These are phyloP conservation scores for Drosophila ogumai DNA, from an alignment of 1,140 invertebrate species.

Conservation along the genomic window DNA sequence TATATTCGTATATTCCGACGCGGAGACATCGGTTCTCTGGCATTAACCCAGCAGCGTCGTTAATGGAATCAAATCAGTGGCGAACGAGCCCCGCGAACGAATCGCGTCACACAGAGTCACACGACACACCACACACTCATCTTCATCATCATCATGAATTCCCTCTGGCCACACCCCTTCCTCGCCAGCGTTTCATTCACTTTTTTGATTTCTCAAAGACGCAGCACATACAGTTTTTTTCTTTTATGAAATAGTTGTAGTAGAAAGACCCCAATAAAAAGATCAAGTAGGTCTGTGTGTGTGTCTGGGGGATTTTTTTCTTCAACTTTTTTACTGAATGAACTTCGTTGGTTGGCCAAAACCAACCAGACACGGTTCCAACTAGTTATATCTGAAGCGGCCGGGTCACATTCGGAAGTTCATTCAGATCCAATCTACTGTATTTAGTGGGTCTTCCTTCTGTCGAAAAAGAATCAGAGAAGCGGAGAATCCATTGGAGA, in stretches of 20 bases:
- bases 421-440: conserved; percentile 46
- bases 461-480: not conserved
- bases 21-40: conserved; percentile 19
- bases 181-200: conserved; percentile 38
- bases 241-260: conserved; percentile 61
- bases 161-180: not conserved
- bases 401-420: conserved; percentile 46
- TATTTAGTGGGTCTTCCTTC: conserved; percentile 25
- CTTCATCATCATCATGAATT: not conserved
- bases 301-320: conserved; percentile 17
- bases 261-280: conserved; percentile 58
- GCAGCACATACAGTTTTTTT: conserved; percentile 9
- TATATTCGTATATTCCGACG: conserved; percentile 6
- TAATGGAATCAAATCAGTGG: conserved; percentile 74
- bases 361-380: conserved; percentile 58
- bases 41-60: conserved; percentile 36
- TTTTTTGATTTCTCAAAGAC: conserved; percentile 39
- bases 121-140: conserved; percentile 47
- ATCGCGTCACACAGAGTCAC: conserved; percentile 61
- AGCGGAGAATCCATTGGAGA: not conserved
- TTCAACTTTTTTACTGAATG: conserved; percentile 55
- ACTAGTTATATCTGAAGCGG: conserved; percentile 56
- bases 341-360: conserved; percentile 46
- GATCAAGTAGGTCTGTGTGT: conserved; percentile 12
- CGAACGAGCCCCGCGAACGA: conserved; percentile 51